phyloP scores from a whole-genome alignment of 2,797 vertebrate species.

The Micropoecilia bifurca region DNA sequence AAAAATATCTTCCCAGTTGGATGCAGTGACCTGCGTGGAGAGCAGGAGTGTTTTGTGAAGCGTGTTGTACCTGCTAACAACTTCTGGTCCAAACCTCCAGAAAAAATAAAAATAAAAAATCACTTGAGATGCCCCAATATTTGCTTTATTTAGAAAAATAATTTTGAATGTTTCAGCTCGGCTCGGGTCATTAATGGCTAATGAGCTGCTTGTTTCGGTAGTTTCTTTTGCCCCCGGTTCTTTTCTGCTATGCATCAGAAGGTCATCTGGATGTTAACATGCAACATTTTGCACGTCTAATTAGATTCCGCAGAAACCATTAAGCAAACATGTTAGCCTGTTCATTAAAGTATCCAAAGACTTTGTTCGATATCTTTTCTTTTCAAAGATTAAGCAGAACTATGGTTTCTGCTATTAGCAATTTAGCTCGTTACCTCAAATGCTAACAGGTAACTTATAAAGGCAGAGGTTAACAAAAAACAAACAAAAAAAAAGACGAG shows the following conservation, averaged over 20 bases:
- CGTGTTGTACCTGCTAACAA: neutral
- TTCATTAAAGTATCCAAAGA: conserved; percentile 12
- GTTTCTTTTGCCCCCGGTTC: conserved; percentile 10
- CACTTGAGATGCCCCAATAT: conserved; percentile 8
- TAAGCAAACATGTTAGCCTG: conserved; percentile 18
- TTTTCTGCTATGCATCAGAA: conserved; percentile 26
- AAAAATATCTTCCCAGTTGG: neutral
- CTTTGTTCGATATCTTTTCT: neutral
- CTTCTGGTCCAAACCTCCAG: neutral
- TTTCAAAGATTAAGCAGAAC: conserved; percentile 4
- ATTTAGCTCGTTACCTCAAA: conserved; percentile 28
- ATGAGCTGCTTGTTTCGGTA: conserved; percentile 43
- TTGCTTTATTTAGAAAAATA: conserved; percentile 18
- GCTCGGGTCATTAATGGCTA: conserved; percentile 39
- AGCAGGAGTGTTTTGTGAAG: conserved; percentile 1
- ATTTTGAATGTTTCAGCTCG: conserved; percentile 18
- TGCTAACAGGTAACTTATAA: neutral
- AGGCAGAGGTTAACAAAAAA: conserved; percentile 1
- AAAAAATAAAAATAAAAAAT: neutral
- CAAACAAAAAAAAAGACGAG: too few species aligned
- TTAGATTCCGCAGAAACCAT: conserved; percentile 34
- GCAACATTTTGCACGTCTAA: conserved; percentile 43
- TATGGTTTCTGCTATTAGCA: conserved; percentile 4
- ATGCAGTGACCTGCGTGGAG: neutral
- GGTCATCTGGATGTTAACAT: conserved; percentile 37